These are phyloP conservation scores for Lithosia quadra DNA, from an alignment of 2,888 invertebrate species.

Conservation along the genomic window DNA sequence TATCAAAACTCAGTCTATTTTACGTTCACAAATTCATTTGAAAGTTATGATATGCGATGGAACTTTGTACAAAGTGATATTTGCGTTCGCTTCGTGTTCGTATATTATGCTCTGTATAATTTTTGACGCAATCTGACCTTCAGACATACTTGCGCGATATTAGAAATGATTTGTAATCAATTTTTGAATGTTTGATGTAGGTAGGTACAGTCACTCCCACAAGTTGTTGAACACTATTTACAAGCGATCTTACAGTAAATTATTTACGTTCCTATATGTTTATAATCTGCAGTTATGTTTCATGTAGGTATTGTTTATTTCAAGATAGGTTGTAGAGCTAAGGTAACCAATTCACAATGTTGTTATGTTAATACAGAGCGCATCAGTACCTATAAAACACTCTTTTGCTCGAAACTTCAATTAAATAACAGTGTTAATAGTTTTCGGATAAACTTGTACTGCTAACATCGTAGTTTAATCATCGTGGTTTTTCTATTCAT, in stretches of 20 bases:
- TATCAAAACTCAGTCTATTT: constrained; percentile 52
- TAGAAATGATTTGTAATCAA: neutral
- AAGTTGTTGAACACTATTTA: neutral
- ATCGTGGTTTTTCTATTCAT: neutral
- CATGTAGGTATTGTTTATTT: neutral
- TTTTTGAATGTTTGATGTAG: neutral
- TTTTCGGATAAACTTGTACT: too few relatives aligned
- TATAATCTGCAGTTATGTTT: neutral
- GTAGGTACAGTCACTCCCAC: neutral
- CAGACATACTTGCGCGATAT: neutral
- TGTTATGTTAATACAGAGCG: neutral
- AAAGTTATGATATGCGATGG: constrained; percentile 55
- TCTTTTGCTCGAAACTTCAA: neutral
- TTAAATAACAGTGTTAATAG: too few relatives aligned
- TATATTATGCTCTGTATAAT: neutral
- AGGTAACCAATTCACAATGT: neutral
- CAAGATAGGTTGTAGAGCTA: neutral
- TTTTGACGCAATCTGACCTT: neutral
- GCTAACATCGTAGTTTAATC: too few relatives aligned
- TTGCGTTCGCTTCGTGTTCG: constrained; percentile 23
- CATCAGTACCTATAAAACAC: neutral
- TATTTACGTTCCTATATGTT: neutral
- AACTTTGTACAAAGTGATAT: constrained; percentile 49
- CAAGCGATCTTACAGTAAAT: neutral
- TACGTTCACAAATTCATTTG: constrained; percentile 45